Percentiles rank a stretch among this genome's conserved stretches.
phyloP scores from a whole-genome alignment of 2,113 vertebrate species.

The Stigmatopora argus region DNA sequence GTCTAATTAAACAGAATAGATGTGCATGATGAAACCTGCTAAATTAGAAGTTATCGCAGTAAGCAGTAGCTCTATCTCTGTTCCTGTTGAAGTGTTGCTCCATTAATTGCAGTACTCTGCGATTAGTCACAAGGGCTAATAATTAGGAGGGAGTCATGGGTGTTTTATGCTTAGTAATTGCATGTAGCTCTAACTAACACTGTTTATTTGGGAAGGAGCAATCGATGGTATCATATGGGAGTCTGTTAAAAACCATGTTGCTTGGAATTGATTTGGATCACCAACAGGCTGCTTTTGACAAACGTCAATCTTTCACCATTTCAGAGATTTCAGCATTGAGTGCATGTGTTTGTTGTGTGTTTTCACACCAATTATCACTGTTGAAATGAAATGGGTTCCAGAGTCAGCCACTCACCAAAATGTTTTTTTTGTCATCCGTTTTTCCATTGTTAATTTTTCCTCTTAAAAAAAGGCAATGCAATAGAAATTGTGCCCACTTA shows the following conservation, averaged over 20 bases:
- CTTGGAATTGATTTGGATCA: conserved; percentile 61
- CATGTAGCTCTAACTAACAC: conserved; percentile 31
- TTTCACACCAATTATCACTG: conserved; percentile 35
- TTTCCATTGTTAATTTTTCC: conserved; percentile 26
- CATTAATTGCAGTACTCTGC: conserved; percentile 63
- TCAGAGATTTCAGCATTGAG: conserved; percentile 28
- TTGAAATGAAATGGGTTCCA: conserved; percentile 27
- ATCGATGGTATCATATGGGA: conserved; percentile 38
- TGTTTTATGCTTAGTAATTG: conserved; percentile 66
- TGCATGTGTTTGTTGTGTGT: conserved; percentile 13
- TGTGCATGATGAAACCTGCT: conserved; percentile 45
- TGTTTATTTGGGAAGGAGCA: conserved; percentile 41
- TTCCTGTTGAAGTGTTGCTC: conserved; percentile 47
- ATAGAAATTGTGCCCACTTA: conserved; percentile 33
- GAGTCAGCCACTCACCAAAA: conserved; percentile 17
- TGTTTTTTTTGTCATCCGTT: conserved; percentile 24
- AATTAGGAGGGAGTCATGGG: conserved; percentile 66
- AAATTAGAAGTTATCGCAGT: conserved; percentile 37
- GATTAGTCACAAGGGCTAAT: conserved; percentile 69
- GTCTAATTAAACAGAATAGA: conserved; percentile 44
- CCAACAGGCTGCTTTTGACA: conserved; percentile 51
- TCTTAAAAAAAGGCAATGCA: conserved; percentile 23
- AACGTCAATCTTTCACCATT: conserved; percentile 52
- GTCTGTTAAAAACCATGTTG: conserved; percentile 50
- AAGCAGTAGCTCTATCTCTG: conserved; percentile 35